Conservation (phyloP, 1,140 invertebrate genomes). For the Rhagoletis pomonella region DNA sequence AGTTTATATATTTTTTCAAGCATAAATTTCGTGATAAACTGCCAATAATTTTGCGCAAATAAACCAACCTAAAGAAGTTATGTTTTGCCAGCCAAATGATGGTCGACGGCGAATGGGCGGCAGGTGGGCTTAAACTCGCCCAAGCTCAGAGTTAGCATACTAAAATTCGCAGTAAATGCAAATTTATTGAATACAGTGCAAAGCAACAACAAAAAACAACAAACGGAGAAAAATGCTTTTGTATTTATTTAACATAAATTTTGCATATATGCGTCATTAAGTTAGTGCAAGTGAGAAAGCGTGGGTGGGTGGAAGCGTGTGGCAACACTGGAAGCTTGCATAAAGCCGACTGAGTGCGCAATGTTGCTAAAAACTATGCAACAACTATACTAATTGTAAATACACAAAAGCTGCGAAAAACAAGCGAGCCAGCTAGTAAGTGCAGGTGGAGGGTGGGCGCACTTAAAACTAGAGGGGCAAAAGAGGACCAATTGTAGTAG, state of each 20-base stretch:
- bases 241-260: slow-evolving; percentile 18
- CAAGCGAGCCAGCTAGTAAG: too few relatives aligned
- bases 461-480: not conserved
- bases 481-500: not conserved
- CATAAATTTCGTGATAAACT: not conserved
- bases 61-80: not conserved
- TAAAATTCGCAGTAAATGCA: not conserved
- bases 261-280: not conserved
- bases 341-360: not conserved
- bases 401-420: not conserved
- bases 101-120: not conserved
- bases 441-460: too few relatives aligned
- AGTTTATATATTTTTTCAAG: not conserved
- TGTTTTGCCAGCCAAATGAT: not conserved
- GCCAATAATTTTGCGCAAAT: not conserved
- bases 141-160: not conserved
- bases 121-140: not conserved
- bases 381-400: not conserved
- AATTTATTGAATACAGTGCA: not conserved
- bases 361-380: too few relatives aligned
- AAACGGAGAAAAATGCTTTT: not conserved
- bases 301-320: not conserved
- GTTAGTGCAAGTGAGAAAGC: not conserved
- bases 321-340: not conserved
- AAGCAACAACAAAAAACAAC: not conserved